phyloP scores from a whole-genome alignment of 2,888 invertebrate genomes.

The Listrodromus nycthemerus region DNA sequence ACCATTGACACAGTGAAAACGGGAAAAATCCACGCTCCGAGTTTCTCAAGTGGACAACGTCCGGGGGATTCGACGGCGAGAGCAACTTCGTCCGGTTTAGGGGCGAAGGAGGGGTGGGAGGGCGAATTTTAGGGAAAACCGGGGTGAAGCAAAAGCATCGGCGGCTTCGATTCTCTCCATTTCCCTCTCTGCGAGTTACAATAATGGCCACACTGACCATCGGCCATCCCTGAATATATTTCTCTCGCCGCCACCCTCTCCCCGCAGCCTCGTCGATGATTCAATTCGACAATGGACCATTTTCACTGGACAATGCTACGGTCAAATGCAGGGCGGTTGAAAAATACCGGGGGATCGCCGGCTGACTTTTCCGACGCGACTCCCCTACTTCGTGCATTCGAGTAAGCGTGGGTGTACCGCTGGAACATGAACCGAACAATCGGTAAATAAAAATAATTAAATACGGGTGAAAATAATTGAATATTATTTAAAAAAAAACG shows the following conservation, averaged over 20 bases:
- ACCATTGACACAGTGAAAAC: conserved; percentile 12
- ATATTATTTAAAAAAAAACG: too few species aligned
- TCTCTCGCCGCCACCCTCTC: conserved; percentile 67
- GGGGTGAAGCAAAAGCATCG: conserved; percentile 57
- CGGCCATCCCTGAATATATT: conserved; percentile 80
- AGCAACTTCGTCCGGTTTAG: conserved; percentile 51
- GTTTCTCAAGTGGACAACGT: conserved; percentile 62
- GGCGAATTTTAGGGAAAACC: conserved; percentile 35
- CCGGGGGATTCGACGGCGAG: conserved; percentile 31
- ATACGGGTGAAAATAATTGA: too few species aligned
- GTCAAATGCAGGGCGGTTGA: conserved; percentile 79
- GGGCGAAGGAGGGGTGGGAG: conserved; percentile 8
- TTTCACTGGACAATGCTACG: conserved; percentile 80
- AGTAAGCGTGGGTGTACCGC: conserved; percentile 49
- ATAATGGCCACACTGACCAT: conserved; percentile 80
- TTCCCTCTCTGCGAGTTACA: conserved; percentile 66
- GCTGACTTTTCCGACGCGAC: conserved; percentile 67
- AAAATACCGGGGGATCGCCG: conserved; percentile 67
- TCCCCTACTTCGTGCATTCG: conserved; percentile 28
- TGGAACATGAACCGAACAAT: neutral
- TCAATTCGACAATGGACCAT: conserved; percentile 83
- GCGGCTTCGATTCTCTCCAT: conserved; percentile 54
- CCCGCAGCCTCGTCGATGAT: conserved; percentile 76
- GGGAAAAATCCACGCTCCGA: conserved; percentile 57
- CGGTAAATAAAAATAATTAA: too few species aligned